Percentiles rank a stretch among this genome's conserved stretches.
These are phyloP conservation scores for Hydropsyche betteni DNA, from an alignment of 2,888 invertebrate species.

Conservation along the genomic window DNA sequence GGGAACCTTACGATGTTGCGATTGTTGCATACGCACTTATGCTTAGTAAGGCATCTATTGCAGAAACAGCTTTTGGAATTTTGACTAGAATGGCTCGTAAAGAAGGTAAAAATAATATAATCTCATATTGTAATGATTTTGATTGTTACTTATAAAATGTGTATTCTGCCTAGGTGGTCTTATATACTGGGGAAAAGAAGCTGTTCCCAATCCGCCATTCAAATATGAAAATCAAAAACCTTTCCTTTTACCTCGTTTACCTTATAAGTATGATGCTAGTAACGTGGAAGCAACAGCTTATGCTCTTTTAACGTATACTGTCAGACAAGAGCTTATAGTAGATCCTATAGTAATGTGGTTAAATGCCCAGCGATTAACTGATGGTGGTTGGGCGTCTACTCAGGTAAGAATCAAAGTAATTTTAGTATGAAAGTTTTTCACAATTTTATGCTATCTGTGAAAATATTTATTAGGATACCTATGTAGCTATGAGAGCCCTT, in stretches of 20 bases:
- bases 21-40: conserved; percentile 90
- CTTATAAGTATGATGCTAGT: conserved; percentile 87
- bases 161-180: conserved; percentile 69
- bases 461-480: conserved; percentile 74
- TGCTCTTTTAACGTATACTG: conserved; percentile 88
- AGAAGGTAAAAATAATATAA: conserved; percentile 65
- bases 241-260: conserved; percentile 86
- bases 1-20: conserved; percentile 85
- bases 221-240: conserved; percentile 93
- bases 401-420: conserved; percentile 63
- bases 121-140: background rate
- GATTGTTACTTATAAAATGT: background rate
- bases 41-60: conserved; percentile 82
- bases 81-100: conserved; percentile 72
- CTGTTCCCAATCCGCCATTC: conserved; percentile 81
- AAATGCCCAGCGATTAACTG: conserved; percentile 84
- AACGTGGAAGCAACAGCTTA: conserved; percentile 95
- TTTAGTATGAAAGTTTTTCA: too few species aligned
- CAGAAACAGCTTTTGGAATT: conserved; percentile 82
- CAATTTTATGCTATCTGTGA: too few species aligned
- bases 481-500: conserved; percentile 86
- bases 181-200: conserved; percentile 85
- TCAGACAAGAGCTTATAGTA: conserved; percentile 80
- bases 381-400: conserved; percentile 90
- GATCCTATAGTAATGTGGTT: conserved; percentile 92